Percentiles rank a stretch among this genome's conserved stretches.
Conservation (phyloP, 2,888 invertebrate species). For the Stenolophus ochropezus region DNA sequence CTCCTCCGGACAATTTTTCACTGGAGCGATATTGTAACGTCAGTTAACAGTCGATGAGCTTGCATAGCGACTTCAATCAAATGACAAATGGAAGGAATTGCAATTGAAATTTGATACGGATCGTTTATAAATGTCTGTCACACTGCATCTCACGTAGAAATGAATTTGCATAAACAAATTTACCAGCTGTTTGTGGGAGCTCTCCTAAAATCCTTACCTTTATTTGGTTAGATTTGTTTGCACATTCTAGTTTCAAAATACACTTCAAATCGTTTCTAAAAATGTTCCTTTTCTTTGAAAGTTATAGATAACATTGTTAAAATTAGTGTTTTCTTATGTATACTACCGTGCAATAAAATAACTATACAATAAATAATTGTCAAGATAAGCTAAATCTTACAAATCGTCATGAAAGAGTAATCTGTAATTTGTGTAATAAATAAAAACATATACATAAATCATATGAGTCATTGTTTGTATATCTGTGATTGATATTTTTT, state of each 20-base stretch:
- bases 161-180: conserved; percentile 31
- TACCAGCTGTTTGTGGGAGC: not conserved
- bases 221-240: not conserved
- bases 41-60: conserved; percentile 63
- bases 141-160: not conserved
- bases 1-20: conserved; percentile 62
- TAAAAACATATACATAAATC: not conserved
- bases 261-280: not conserved
- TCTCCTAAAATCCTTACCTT: not conserved
- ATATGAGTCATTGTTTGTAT: not conserved
- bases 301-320: not conserved
- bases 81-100: conserved; percentile 61
- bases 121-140: conserved; percentile 61
- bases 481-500: no score
- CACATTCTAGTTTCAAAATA: not conserved
- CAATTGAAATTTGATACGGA: conserved; percentile 64
- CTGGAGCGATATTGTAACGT: conserved; percentile 63
- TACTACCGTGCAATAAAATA: not conserved
- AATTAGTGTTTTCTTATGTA: not conserved
- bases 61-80: conserved; percentile 64
- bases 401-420: not conserved
- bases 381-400: not conserved
- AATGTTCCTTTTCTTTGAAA: not conserved
- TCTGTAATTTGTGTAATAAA: not conserved
- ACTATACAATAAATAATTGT: not conserved